phyloP scores from a whole-genome alignment of 2,888 invertebrate genomes.

The Chirona hameri region DNA sequence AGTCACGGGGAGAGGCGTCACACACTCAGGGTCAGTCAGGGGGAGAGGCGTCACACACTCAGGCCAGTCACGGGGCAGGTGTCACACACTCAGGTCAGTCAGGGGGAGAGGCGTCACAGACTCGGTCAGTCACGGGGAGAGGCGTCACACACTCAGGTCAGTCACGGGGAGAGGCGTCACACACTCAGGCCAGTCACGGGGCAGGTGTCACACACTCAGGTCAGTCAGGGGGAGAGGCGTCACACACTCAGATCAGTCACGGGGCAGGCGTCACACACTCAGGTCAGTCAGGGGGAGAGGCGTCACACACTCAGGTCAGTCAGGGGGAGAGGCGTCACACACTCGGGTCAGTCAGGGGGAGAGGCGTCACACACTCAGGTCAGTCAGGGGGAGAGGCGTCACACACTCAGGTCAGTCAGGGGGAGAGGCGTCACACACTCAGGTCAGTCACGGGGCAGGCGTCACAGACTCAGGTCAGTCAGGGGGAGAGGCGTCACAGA shows the following conservation, averaged over 20 bases:
- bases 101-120: background rate
- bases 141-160: too few species aligned
- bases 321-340: background rate
- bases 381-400: background rate
- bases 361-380: too few species aligned
- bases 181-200: background rate
- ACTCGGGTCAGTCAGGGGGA: background rate
- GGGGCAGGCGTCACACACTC: too few species aligned
- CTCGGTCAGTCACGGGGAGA: background rate
- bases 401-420: background rate
- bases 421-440: background rate
- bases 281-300: background rate
- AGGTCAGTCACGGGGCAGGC: too few species aligned
- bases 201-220: constrained; percentile 6
- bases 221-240: background rate
- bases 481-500: background rate
- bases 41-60: too few species aligned
- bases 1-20: background rate
- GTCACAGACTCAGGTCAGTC: background rate
- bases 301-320: constrained; percentile 3
- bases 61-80: background rate
- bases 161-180: too few species aligned
- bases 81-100: constrained; percentile 9
- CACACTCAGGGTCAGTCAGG: background rate
- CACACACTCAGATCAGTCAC: background rate